Evolutionary conservation across 2,888 invertebrate species (phyloP).

Genomic region (Phortica okadai): DNA sequence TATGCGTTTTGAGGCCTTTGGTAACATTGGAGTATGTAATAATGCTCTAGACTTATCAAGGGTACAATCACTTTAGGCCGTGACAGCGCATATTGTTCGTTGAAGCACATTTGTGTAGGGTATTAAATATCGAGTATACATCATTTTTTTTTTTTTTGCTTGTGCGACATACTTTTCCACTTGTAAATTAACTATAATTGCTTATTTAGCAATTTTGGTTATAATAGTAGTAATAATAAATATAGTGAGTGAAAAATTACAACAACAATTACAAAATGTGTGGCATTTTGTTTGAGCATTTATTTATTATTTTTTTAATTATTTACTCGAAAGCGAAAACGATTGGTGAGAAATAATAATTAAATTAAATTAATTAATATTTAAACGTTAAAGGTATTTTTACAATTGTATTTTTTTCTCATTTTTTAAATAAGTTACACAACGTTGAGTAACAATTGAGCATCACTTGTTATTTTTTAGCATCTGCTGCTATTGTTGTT

Average conservation of each 20-base stretch:
- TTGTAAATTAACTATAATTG: constrained; percentile 8
- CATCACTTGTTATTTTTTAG: neutral
- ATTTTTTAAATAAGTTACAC: constrained; percentile 1
- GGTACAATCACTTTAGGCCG: too few species aligned
- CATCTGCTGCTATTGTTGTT: constrained; percentile 1
- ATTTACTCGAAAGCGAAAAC: constrained; percentile 16
- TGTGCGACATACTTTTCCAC: constrained; percentile 7
- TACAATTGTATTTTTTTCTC: neutral
- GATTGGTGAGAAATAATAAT: constrained; percentile 4
- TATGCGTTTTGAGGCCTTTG: too few species aligned
- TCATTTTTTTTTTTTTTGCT: neutral
- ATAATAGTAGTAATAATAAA: neutral
- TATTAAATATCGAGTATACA: too few species aligned
- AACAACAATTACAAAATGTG: neutral
- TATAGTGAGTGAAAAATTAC: constrained; percentile 10
- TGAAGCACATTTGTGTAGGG: too few species aligned
- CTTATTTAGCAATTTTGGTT: constrained; percentile 3
- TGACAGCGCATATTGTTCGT: too few species aligned
- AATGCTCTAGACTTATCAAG: too few species aligned
- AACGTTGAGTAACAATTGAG: constrained; percentile 13
- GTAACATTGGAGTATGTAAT: too few species aligned
- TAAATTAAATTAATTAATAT: constrained; percentile 11
- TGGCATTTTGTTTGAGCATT: neutral
- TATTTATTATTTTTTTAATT: constrained; percentile 3
- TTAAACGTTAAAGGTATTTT: neutral